Conservation (phyloP, 2,888 invertebrate species). For the Latheticus oryzae region DNA sequence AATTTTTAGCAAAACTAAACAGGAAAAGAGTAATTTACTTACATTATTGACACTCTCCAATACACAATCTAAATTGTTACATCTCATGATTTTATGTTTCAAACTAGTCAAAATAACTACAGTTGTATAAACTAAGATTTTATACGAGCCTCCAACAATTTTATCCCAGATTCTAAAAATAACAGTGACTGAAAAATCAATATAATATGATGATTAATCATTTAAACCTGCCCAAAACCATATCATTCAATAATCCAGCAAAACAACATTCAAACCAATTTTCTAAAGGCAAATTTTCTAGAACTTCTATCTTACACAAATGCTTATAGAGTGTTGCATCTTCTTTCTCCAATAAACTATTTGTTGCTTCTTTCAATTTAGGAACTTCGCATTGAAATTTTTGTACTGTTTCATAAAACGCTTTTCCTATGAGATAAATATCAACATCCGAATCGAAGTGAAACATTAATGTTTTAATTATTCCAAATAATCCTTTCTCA, state of each 20-base stretch:
- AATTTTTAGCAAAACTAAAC: conserved; percentile 19
- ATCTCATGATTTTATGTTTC: conserved; percentile 74
- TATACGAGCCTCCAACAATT: conserved; percentile 85
- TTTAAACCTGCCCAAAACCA: conserved; percentile 84
- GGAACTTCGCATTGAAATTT: conserved; percentile 75
- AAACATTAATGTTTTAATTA: conserved; percentile 77
- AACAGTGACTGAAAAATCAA: too few species aligned
- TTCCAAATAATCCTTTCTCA: conserved; percentile 64
- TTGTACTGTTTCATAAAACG: conserved; percentile 77
- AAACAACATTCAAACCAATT: conserved; percentile 88
- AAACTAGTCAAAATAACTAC: conserved; percentile 79
- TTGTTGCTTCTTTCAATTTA: conserved; percentile 76
- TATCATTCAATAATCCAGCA: conserved; percentile 82
- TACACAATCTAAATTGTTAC: conserved; percentile 71
- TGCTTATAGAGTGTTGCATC: conserved; percentile 79
- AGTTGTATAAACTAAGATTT: conserved; percentile 83
- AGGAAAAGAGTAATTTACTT: too few species aligned
- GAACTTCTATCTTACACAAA: conserved; percentile 73
- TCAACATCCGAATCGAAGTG: conserved; percentile 81
- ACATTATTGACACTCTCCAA: conserved; percentile 77
- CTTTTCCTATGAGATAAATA: conserved; percentile 85
- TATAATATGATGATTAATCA: conserved; percentile 43
- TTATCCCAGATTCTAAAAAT: conserved; percentile 87
- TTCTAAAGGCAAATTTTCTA: conserved; percentile 76
- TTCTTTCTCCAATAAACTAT: conserved; percentile 79